Percentiles rank a stretch among this genome's conserved stretches.
Evolutionary conservation across 2,113 vertebrate species (phyloP).

Genomic region (Anser brachyrhynchus): DNA sequence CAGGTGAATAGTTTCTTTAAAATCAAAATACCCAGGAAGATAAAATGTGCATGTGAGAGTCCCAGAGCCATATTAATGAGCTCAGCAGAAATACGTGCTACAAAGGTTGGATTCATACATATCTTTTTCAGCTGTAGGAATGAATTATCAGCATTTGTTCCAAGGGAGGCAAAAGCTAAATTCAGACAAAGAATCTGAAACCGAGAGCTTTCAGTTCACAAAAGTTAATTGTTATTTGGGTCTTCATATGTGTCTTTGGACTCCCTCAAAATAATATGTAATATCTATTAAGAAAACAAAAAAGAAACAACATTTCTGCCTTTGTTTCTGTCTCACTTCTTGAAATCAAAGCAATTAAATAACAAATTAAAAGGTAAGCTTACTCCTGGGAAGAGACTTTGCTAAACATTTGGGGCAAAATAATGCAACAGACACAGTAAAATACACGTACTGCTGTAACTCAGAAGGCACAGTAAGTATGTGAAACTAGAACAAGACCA

Average conservation of each 20-base stretch:
- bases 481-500: neutral
- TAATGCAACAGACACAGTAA: neutral
- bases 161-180: neutral
- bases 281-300: fast-evolving
- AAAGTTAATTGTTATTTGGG: neutral
- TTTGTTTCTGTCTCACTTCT: neutral
- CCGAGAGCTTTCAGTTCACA: neutral
- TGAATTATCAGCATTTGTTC: neutral
- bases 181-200: neutral
- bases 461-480: neutral
- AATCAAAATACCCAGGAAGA: neutral
- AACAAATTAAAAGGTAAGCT: neutral
- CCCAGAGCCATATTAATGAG: neutral
- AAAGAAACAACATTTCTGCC: neutral
- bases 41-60: neutral
- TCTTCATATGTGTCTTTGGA: neutral
- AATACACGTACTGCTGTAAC: neutral
- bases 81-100: neutral
- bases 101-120: neutral
- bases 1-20: neutral
- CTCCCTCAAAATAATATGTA: neutral
- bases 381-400: neutral
- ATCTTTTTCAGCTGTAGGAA: neutral
- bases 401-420: neutral
- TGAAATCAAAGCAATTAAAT: neutral